A percentile compares a stretch with the other conserved stretches of the same genome.
phyloP scores from a whole-genome alignment of 1,140 invertebrate species.

The Lethocerus indicus region DNA sequence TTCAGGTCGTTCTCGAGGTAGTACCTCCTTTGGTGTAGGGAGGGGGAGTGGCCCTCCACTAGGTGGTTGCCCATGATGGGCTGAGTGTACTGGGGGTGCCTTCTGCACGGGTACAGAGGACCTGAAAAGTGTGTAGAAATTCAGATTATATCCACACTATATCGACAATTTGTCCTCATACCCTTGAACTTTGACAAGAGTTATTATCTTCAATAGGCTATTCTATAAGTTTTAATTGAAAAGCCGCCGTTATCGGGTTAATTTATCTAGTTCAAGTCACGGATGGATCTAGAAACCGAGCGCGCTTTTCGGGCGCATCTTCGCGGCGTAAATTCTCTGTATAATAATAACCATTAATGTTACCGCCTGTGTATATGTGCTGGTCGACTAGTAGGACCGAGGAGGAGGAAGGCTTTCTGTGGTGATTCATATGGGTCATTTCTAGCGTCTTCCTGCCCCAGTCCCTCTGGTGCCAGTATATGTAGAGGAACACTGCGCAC shows the following conservation, averaged over 20 bases:
- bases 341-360: background rate
- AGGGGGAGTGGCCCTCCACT: constrained; percentile 18
- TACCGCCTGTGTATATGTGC: constrained; percentile 14
- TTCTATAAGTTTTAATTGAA: background rate
- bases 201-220: background rate
- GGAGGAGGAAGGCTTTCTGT: constrained; percentile 18
- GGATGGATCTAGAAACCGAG: background rate
- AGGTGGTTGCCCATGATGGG: constrained; percentile 24
- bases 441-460: constrained; percentile 25
- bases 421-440: constrained; percentile 24
- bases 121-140: constrained; percentile 12
- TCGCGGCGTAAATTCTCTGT: background rate
- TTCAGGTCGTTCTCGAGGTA: constrained; percentile 16
- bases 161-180: background rate
- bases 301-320: background rate
- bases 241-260: background rate
- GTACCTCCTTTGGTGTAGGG: constrained; percentile 14
- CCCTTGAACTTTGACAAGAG: background rate
- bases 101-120: constrained; percentile 23
- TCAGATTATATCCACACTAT: background rate
- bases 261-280: background rate
- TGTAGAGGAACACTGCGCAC: constrained; percentile 71
- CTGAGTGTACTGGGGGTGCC: constrained; percentile 23
- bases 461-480: constrained; percentile 47
- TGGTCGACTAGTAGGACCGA: constrained; percentile 12